Evolutionary conservation across 1,140 invertebrate species (phyloP).

Genomic region (Drosophila insularis): DNA sequence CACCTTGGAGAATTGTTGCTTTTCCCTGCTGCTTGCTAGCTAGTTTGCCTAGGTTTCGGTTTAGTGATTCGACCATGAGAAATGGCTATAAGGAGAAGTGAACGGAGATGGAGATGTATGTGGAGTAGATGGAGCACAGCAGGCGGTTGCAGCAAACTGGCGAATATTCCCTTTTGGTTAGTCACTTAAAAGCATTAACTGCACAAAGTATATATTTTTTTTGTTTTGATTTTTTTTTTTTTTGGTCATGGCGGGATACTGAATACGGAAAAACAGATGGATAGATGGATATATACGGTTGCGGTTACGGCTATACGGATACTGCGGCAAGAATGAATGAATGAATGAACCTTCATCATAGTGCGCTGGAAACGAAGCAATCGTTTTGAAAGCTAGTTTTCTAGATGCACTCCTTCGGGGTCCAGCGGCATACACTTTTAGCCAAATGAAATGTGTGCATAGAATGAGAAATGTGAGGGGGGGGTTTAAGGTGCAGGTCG

Average conservation of each 20-base stretch:
- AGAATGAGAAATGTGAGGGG: neutral
- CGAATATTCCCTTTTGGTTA: slow-evolving; percentile 47
- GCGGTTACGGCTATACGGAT: neutral
- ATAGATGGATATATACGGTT: neutral
- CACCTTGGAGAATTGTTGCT: slow-evolving; percentile 61
- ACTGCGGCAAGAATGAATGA: slow-evolving; percentile 1
- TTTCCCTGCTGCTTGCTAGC: slow-evolving; percentile 9
- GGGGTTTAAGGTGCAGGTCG: no score
- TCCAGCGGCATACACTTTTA: slow-evolving; percentile 52
- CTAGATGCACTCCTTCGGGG: no score
- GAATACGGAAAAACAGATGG: neutral
- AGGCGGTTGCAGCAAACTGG: neutral
- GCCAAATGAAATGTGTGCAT: slow-evolving; percentile 68
- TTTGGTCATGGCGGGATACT: slow-evolving; percentile 4
- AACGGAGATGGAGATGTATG: neutral
- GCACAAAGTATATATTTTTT: neutral
- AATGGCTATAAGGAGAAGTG: neutral
- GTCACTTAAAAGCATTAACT: slow-evolving; percentile 52
- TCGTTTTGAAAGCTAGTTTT: slow-evolving; percentile 50
- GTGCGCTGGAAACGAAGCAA: slow-evolving; percentile 49
- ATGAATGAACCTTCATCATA: neutral
- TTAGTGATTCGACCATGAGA: slow-evolving; percentile 2
- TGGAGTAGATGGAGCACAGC: neutral
- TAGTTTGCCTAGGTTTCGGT: slow-evolving; percentile 41
- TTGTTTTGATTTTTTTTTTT: no score